A percentile compares a stretch with the other conserved stretches of the same genome.
Evolutionary conservation across 2,113 vertebrate genomes (phyloP).

Genomic region (Connochaetes taurinus): DNA sequence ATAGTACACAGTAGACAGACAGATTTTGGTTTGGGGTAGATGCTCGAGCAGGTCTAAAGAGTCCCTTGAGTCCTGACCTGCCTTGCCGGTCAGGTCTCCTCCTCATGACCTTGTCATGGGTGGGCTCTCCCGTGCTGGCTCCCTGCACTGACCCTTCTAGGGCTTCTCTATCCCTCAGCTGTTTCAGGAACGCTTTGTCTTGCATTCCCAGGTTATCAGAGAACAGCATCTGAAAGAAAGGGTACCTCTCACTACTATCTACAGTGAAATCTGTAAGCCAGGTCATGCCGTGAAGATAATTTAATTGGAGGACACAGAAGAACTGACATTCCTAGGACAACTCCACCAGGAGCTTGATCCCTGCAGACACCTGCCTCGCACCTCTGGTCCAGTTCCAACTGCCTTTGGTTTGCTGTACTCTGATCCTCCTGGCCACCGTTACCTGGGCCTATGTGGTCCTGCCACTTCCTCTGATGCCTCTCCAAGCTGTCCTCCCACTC

Average conservation of each 20-base stretch:
- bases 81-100: too few relatives aligned
- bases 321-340: fast-evolving
- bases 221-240: background rate
- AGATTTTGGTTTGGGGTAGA: too few relatives aligned
- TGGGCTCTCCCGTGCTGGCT: fast-evolving
- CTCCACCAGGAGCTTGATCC: background rate
- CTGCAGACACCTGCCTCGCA: background rate
- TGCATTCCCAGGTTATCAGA: background rate
- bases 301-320: background rate
- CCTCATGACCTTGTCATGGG: too few relatives aligned
- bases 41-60: too few relatives aligned
- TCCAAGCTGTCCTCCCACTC: background rate
- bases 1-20: too few relatives aligned
- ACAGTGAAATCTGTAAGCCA: background rate
- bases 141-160: background rate
- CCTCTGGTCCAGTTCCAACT: background rate
- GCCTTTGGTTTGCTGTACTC: too few relatives aligned
- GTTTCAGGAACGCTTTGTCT: background rate
- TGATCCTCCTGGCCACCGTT: background rate
- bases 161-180: background rate
- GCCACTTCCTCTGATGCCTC: background rate
- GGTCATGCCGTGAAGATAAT: background rate
- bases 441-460: too few relatives aligned
- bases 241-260: background rate
- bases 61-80: too few relatives aligned